Evolutionary conservation across 53 echinoderm and acorn worm species (phyloP), one percentile per base, ranked within the genome.

Genomic region (Antedon mediterranea): DNA sequence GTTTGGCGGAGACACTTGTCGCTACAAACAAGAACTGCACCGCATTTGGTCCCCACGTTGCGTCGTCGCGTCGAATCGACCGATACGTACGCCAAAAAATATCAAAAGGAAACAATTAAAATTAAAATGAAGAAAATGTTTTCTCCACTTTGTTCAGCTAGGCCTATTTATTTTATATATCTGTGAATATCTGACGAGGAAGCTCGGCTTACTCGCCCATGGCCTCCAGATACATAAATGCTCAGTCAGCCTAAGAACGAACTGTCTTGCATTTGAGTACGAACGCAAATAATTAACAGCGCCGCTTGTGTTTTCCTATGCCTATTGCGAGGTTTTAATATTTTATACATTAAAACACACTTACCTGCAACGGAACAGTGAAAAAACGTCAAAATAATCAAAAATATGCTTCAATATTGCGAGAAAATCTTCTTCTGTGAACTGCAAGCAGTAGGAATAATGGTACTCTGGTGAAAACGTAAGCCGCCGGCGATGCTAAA

Each of bases 401-500:
- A 57, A 57, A 57, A 57, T 57, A 57, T 57, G 20, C 57, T 57
- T 26, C 57, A 26, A 57, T 57, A 57, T 57, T 57, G 57, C 57
- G 57, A 57, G 57, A 57, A 57, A 57, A 23, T 2, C 57, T 57
- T 57, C 57, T 57, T 57, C 82, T 81, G 85, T 76, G 85, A 29
- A 82, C 82, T 57, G 57, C 23, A 57, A 57, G 57, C 57, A 57
- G 2, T 81, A 83, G 88, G 74, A 83, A 79, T 85, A 88, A 88
- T 88, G 88, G 88, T 85, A 84, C 57, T 86, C 86, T 86, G 33
- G 81, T 83, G 81, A 84, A 88, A 88, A 78, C 81, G 89, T 83
- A 77, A 79, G 88, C 91, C 91, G 81, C 43, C 70, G 91, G 91
- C 88, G 75, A 88, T 88, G 72, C 73, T 78, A 91, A 91, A 73